Percentiles rank a stretch among this genome's conserved stretches.
Evolutionary conservation across 2,113 vertebrate genomes (phyloP).

Genomic region (Dissostichus mawsoni): DNA sequence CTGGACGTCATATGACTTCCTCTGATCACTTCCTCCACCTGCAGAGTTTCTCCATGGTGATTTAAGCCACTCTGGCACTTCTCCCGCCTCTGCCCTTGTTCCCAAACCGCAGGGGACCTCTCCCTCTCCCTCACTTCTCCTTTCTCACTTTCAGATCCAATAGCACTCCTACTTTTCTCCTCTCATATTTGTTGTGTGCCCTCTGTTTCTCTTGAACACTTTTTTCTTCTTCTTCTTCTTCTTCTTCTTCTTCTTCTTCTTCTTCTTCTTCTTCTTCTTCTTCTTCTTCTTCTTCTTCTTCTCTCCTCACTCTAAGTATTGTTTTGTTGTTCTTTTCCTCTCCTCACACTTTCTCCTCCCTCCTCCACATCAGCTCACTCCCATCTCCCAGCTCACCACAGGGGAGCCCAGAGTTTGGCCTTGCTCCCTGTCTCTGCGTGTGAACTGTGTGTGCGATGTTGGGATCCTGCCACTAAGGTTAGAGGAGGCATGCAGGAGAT

Average conservation of each 20-base stretch:
- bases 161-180: background rate
- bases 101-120: slow-evolving; percentile 54
- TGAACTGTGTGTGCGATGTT: slow-evolving; percentile 40
- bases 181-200: background rate
- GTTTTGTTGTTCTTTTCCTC: background rate
- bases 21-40: slow-evolving; percentile 69
- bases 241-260: background rate
- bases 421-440: slow-evolving; percentile 37
- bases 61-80: slow-evolving; percentile 73
- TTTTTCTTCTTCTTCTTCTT: background rate
- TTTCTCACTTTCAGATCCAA: slow-evolving; percentile 12
- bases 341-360: background rate
- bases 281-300: background rate
- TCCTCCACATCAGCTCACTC: slow-evolving; percentile 21
- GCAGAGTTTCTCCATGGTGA: slow-evolving; percentile 64
- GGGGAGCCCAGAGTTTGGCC: slow-evolving; percentile 36
- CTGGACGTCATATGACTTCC: slow-evolving; percentile 59
- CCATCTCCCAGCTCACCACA: slow-evolving; percentile 29
- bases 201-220: background rate
- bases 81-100: slow-evolving; percentile 58
- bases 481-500: slow-evolving; percentile 51
- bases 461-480: slow-evolving; percentile 40
- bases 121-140: slow-evolving; percentile 25
- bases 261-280: background rate
- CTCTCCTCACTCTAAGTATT: no score